Base-by-base conservation (phyloP, 2,113 vertebrate species). In the Manacus vitellinus region DNA sequence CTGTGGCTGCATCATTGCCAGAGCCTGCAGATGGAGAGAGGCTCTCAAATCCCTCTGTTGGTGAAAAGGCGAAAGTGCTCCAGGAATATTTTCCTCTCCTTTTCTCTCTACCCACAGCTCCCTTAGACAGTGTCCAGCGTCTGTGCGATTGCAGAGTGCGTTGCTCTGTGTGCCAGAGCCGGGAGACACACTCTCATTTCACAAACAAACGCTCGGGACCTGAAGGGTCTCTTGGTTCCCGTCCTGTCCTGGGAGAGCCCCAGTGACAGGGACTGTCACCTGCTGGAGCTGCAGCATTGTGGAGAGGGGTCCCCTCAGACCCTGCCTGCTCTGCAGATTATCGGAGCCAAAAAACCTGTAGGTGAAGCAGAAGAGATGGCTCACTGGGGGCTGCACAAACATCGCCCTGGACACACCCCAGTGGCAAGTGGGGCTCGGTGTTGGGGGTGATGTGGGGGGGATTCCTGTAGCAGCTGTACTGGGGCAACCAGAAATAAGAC, bases 21-120 rank as follows among this genome's bases (percentile, higher is more conserved):
- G 94, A 90, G 72, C 17, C 88, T 52, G 93, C 82, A 71, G 88
- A 96, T 63, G 92, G 88, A 95, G 94, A 96, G 59, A 95, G 91
- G 94, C 95, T 96, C 95, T 96, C 92, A 96, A 93, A 95, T 97
- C 96, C 96, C 96, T 96, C 96, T 97, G 92, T 97, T 96, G 95
- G 96, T 96, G 88, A 97, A 97, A 96, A 93, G 85, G 20, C 3
- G 95, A 96, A 97, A 97, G 91, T 95, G 95, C 96, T 96, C 68
- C 92, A 72, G 72, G 56, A 62, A 49, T 35, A 92, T 80, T 96
- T 90, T 77, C n/a, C 47, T 75, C 35, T 81, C 37, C 31, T 88
- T 90, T 88, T 71, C 90, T 62, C 12, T 20, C 82, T 81, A 2
- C 27, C 41, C 93, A 35, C 54, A 58, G 66, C 82, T 92, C 67